Conservation (phyloP, 2,888 invertebrate species). For the Drosophila engyochracea region DNA sequence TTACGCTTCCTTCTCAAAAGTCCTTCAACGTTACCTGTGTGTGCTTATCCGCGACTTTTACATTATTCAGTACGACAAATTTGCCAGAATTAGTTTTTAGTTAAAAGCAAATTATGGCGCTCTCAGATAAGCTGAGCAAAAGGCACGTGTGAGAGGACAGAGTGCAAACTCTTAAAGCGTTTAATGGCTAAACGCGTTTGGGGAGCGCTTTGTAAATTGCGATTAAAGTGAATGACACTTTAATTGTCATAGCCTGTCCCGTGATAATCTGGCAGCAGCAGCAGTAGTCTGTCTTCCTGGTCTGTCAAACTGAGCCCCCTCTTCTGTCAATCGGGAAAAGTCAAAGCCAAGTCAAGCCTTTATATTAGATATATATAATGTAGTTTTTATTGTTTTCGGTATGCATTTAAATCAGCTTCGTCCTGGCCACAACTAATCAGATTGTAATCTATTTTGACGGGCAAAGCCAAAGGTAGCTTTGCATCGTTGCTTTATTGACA, state of each 20-base stretch:
- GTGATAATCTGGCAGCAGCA: conserved; percentile 9
- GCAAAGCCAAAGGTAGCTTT: conserved; percentile 14
- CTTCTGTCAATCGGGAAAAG: conserved; percentile 14
- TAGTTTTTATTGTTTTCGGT: conserved; percentile 34
- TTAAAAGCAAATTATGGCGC: conserved; percentile 79
- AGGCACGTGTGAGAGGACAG: conserved; percentile 17
- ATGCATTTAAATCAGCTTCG: conserved; percentile 38
- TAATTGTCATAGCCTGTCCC: conserved; percentile 42
- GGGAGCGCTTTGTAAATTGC: conserved; percentile 21
- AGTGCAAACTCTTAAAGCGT: conserved; percentile 4
- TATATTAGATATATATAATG: not conserved
- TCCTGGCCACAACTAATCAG: conserved; percentile 20
- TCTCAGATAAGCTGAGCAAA: conserved; percentile 46
- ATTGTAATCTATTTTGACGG: conserved; percentile 26
- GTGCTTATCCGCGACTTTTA: conserved; percentile 19
- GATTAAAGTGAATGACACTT: conserved; percentile 46
- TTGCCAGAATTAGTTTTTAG: conserved; percentile 77
- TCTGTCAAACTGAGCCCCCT: conserved; percentile 1
- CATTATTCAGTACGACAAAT: conserved; percentile 77
- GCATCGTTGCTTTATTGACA: conserved; percentile 10
- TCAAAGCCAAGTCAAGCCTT: not conserved
- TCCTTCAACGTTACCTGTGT: conserved; percentile 9
- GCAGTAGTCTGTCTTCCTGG: conserved; percentile 8
- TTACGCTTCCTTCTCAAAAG: conserved; percentile 55
- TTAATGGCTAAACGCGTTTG: conserved; percentile 25